phyloP scores from a whole-genome alignment of 2,797 vertebrate genomes.

The Notoglanidium macrostoma region DNA sequence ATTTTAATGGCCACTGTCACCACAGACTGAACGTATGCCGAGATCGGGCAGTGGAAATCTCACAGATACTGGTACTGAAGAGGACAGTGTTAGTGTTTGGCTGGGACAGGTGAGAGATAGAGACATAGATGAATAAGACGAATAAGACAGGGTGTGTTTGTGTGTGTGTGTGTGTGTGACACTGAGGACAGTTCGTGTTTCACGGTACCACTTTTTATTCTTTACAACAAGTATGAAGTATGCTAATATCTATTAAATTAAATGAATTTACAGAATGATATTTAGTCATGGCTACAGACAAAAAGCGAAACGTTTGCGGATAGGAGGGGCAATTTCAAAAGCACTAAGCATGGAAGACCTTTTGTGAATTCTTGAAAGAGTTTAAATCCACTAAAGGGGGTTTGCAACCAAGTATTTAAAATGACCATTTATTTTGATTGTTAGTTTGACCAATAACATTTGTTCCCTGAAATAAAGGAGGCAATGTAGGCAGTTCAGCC shows the following conservation, averaged over 20 bases:
- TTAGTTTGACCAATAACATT: background rate
- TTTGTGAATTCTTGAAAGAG: background rate
- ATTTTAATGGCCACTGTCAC: conserved; percentile 80
- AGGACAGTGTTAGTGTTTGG: conserved; percentile 69
- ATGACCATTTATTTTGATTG: background rate
- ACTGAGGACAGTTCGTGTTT: background rate
- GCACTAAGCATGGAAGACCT: background rate
- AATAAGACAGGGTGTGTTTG: background rate
- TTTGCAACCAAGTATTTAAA: background rate
- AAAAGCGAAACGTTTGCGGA: background rate
- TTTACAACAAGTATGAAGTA: background rate
- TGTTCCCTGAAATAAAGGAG: background rate
- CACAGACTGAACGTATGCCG: conserved; percentile 71
- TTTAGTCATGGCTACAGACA: background rate
- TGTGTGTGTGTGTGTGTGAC: background rate
- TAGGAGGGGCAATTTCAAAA: background rate
- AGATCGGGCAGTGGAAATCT: conserved; percentile 69
- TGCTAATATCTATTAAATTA: background rate
- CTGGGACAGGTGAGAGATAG: conserved; percentile 72
- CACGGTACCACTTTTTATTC: background rate
- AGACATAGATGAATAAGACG: background rate
- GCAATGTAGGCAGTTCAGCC: background rate
- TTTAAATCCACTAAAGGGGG: background rate
- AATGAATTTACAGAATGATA: background rate
- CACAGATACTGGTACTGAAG: conserved; percentile 73